These are phyloP conservation scores for Amphiprion clarkii DNA, from an alignment of 2,797 vertebrate species.

Conservation along the genomic window DNA sequence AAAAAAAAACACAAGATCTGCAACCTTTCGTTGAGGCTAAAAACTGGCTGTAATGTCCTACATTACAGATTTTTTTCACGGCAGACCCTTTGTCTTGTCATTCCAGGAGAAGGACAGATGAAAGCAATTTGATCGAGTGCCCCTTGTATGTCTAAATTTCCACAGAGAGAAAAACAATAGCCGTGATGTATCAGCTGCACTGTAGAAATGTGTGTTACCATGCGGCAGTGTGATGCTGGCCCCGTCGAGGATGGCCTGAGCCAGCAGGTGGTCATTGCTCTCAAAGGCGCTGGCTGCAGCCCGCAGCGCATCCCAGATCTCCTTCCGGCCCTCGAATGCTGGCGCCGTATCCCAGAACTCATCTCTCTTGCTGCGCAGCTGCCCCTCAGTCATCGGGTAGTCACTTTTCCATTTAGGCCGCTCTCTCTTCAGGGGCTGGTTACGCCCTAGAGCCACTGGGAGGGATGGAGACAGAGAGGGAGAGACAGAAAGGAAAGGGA, in stretches of 20 bases:
- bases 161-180: slow-evolving; percentile 12
- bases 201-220: slow-evolving; percentile 82
- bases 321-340: slow-evolving; percentile 97
- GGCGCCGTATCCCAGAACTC: slow-evolving; percentile 99
- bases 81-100: not conserved
- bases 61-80: not conserved
- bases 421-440: slow-evolving; percentile 97
- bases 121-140: not conserved
- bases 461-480: slow-evolving; percentile 7
- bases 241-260: slow-evolving; percentile 97
- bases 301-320: slow-evolving; percentile 98
- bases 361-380: slow-evolving; percentile 97
- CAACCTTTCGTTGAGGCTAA: not conserved
- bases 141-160: not conserved
- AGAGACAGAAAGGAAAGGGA: slow-evolving; percentile 9
- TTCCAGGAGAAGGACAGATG: not conserved
- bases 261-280: slow-evolving; percentile 96
- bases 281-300: slow-evolving; percentile 96
- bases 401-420: slow-evolving; percentile 99
- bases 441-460: slow-evolving; percentile 95
- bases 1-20: not conserved
- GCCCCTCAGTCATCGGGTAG: slow-evolving; percentile 98
- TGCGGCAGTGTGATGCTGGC: slow-evolving; percentile 97
- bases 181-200: not conserved
- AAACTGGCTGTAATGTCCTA: not conserved